Conservation (phyloP, 1,140 invertebrate species). For the Drosophila rhopaloa region DNA sequence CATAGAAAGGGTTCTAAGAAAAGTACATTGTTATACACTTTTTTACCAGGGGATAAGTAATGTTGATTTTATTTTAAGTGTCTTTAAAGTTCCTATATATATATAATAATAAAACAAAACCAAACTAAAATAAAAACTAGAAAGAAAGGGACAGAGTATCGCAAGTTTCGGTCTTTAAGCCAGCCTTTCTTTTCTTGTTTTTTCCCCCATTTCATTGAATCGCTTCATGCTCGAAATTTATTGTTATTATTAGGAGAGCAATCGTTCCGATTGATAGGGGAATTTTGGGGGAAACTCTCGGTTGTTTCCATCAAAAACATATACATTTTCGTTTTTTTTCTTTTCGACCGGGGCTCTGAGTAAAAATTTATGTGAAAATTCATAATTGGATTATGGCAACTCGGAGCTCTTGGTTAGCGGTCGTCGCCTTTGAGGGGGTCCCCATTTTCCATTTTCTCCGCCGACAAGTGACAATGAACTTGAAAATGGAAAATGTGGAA, state of each 20-base stretch:
- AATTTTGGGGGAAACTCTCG: constrained; percentile 1
- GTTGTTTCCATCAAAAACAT: constrained; percentile 56
- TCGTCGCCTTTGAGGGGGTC: constrained; percentile 67
- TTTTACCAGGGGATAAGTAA: too few relatives aligned
- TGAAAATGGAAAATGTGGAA: constrained; percentile 60
- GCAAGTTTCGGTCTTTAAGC: background rate
- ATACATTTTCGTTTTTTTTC: constrained; percentile 22
- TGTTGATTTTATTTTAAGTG: too few relatives aligned
- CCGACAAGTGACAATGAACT: constrained; percentile 72
- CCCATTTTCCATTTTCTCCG: constrained; percentile 2
- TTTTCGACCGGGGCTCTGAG: constrained; percentile 44
- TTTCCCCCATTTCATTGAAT: constrained; percentile 59
- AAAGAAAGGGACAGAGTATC: constrained; percentile 1
- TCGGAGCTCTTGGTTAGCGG: constrained; percentile 65
- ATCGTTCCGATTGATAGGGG: constrained; percentile 6
- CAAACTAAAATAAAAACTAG: background rate
- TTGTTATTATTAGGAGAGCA: constrained; percentile 72
- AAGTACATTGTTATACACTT: too few relatives aligned
- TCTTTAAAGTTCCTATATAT: too few relatives aligned
- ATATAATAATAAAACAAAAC: background rate
- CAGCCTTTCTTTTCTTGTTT: constrained; percentile 11
- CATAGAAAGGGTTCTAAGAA: too few relatives aligned
- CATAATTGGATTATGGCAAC: constrained; percentile 81
- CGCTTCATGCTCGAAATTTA: constrained; percentile 74
- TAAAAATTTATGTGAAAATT: constrained; percentile 81